Evolutionary conservation across 2,888 invertebrate species (phyloP), one percentile per base, ranked within the genome.

Genomic region (Melolontha melolontha): DNA sequence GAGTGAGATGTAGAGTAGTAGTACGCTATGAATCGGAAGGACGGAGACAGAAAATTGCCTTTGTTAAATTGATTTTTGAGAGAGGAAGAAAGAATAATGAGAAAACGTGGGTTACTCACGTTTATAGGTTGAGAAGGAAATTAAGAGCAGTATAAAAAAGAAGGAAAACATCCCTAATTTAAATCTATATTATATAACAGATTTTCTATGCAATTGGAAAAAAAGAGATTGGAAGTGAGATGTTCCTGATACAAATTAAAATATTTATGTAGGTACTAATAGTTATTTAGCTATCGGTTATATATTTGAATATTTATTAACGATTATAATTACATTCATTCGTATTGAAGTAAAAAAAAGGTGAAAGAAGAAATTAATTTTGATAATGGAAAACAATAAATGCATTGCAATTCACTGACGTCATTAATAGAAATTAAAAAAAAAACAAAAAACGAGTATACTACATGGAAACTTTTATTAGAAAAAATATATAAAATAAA

Each of bases 21-120:
- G 27, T n/a, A 40, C 59, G 40, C 39, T 40, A 54, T 42, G 62
- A 44, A 17, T 64, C 39, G 12, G 29, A 22, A 74, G 17, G 57
- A 68, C 57, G 49, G 57, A 63, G 67, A 57, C 50, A 49, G 67
- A 50, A 17, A 50, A 59, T 50, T 34, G 22, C 16, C 14, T 51
- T 54, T 57, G 65, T 65, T 71, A 64, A 67, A 73, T 73, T 68
- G 72, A 73, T 73, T 70, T 66, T 50, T 47, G 66, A 49, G 41
- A 54, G 66, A 66, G 66, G 54, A 55, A 67, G 52, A 59, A 29
- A 59, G 59, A 59, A 59, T 14, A 54, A 54, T 39, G 54, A 14
- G 54, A 54, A 42, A 29, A 22, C 22, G 59, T 12, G 44, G 34
- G 34, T 34, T 34, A 34, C 34, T 59, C 44, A 44, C 59, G 8